Base-by-base conservation (phyloP, 2,113 vertebrate species). In the Herpetotheres cachinnans region DNA sequence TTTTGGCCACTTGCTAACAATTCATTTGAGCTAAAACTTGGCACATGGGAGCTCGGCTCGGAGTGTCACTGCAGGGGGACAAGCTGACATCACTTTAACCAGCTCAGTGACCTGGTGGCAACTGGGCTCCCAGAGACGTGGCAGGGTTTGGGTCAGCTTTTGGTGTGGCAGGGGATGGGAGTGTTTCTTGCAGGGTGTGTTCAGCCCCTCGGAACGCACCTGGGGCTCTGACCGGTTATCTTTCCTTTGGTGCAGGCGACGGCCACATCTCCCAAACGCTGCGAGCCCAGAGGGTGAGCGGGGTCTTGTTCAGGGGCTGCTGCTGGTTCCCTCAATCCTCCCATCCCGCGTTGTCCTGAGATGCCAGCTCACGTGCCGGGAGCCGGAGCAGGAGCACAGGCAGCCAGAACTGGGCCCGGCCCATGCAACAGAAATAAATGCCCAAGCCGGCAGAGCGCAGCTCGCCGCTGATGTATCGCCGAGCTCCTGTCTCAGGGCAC, bases 1-100 rank as follows among this genome's bases (percentile, higher is more conserved):
- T 96, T 96, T 93, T 97, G 95, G 92, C 91, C 82, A 42, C 72
- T 96, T 49, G 40, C 47, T 83, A 91, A 97, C 90, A 95, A 89
- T 95, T 93, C 67, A 21, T 47, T 73, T 82, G 80, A 93, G 80
- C 82, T 93, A 59, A 69, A 67, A 66, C 88, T 87, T 96, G 90
- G 96, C 80, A 73, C 29, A 16, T 5, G 58, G 82, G 49, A 89
- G 76, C 84, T 54, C 1, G 2, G 58, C 55, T 29, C 34, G 2
- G 10, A 69, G 82, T 47, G 79, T 69, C 74, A 30, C 47, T 79
- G 65, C 72, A 69, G 49, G 65, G 66, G 95, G 94, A 90, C 47
- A 81, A 65, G 36, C 72, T 58, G 69, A 42, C 26, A 16, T 10
- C 25, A 44, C 40, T 61, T 86, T 55, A 63, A 76, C 47, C 72